Base-by-base conservation (phyloP, 2,113 vertebrate genomes). In the Epinephelus moara region DNA sequence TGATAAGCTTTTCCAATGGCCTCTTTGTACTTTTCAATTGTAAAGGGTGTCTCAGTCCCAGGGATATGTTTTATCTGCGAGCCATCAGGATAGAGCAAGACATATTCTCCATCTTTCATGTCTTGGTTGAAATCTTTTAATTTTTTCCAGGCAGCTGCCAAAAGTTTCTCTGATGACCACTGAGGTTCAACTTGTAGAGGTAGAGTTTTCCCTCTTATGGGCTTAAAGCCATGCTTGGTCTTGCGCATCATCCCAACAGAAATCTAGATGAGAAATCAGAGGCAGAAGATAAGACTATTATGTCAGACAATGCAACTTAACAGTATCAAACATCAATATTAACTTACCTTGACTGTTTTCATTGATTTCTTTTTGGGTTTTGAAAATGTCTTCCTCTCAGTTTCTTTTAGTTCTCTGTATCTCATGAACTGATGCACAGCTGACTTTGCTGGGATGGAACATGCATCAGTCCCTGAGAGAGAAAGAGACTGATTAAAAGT, bases 21-120 rank as follows among this genome's bases (percentile, higher is more conserved):
- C 67, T 70, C 25, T 70, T 70, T 70, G 67, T 70, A 53, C 6
- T 61, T 23, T 18, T 37, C 25, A 15, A 70, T 53, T 21, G 60
- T 70, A 61, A 79, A 79, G 47, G 42, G 37, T 61, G 55, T 70
- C 19, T 50, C 27, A 30, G 59, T 61, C 30, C 59, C 50, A 87
- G 85, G 77, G 13, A 61, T 61, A 10, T 33, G 11, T 33, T 15
- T 61, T 11, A 57, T 10, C 55, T 2, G 21, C 14, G 55, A 57
- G 55, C 55, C 55, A 57, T 57, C 55, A 57, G 55, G 55, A 57
- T 57, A 57, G n/a, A 57, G 55, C 55, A 57, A 57, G 55, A 25
- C 55, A 57, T 12, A 57, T 23, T 57, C 9, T 12, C n/a, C 55
- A 57, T 57, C 55, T 13, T 57, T 17, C 23, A 57, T 25, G 23